Conservation (phyloP, 2,888 invertebrate species). For the Lycocerus yunnanus region DNA sequence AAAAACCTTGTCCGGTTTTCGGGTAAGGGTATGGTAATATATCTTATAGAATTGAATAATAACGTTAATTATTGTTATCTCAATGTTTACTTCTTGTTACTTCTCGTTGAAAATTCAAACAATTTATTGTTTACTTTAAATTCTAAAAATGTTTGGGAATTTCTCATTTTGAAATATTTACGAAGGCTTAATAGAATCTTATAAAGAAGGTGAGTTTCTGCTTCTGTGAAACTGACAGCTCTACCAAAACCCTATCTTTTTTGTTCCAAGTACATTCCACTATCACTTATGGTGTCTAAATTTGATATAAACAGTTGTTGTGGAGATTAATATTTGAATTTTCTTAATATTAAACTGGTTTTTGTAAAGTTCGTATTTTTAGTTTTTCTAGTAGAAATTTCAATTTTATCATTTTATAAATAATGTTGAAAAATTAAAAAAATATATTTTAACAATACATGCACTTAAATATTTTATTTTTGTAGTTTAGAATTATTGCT, state of each 20-base stretch:
- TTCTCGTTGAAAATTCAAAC: too few relatives aligned
- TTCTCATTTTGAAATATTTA: too few relatives aligned
- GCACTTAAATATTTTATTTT: neutral
- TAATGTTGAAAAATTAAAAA: neutral
- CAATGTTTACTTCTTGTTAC: too few relatives aligned
- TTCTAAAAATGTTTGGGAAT: too few relatives aligned
- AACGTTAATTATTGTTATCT: too few relatives aligned
- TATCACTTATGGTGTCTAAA: neutral
- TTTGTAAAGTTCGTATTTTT: neutral
- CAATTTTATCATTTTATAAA: neutral
- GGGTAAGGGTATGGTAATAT: too few relatives aligned
- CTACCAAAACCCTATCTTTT: neutral
- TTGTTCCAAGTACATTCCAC: neutral
- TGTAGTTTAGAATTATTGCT: neutral
- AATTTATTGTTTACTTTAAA: too few relatives aligned
- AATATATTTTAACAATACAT: neutral
- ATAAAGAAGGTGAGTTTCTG: too few relatives aligned
- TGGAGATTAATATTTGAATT: neutral
- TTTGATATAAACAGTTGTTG: neutral
- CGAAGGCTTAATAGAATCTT: too few relatives aligned
- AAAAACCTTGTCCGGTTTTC: too few relatives aligned
- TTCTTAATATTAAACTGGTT: neutral
- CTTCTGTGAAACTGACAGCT: too few relatives aligned
- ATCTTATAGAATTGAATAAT: too few relatives aligned
- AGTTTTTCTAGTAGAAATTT: neutral